Conservation (phyloP, 2,888 invertebrate genomes). For the Tineola bisselliella region DNA sequence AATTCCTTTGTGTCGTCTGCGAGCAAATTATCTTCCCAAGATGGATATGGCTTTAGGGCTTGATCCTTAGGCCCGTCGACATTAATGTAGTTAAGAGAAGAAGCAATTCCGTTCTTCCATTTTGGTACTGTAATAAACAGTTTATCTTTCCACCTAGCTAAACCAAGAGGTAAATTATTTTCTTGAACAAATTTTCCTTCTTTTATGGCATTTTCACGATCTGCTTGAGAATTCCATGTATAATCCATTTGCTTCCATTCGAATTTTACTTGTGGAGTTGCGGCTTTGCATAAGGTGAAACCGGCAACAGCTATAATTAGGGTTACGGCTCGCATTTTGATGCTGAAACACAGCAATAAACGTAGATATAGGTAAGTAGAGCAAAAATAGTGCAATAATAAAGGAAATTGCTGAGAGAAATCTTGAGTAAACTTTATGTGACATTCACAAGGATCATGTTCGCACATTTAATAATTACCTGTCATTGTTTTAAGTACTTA, state of each 20-base stretch:
- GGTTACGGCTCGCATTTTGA: constrained; percentile 32
- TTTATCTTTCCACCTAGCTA: constrained; percentile 77
- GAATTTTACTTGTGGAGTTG: constrained; percentile 70
- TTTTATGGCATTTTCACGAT: constrained; percentile 68
- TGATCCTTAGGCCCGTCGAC: constrained; percentile 75
- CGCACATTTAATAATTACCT: background rate
- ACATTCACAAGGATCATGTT: background rate
- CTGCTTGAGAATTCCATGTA: constrained; percentile 71
- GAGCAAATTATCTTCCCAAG: constrained; percentile 81
- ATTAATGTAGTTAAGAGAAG: constrained; percentile 75
- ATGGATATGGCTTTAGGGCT: constrained; percentile 78
- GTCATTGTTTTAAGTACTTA: background rate
- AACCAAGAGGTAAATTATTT: constrained; percentile 76
- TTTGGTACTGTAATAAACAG: constrained; percentile 75
- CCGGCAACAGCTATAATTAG: constrained; percentile 27
- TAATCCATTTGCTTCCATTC: constrained; percentile 76
- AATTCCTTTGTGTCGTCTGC: constrained; percentile 57
- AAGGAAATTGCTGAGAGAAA: background rate
- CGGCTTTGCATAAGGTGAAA: constrained; percentile 39
- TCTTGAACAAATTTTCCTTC: constrained; percentile 69
- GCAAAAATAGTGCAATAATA: background rate
- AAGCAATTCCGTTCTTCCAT: constrained; percentile 77
- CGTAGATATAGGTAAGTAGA: too few species aligned
- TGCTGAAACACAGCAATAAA: constrained; percentile 1
- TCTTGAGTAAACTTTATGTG: background rate